Base-by-base conservation (phyloP, 1,140 invertebrate species). In the Drosophila dunni region DNA sequence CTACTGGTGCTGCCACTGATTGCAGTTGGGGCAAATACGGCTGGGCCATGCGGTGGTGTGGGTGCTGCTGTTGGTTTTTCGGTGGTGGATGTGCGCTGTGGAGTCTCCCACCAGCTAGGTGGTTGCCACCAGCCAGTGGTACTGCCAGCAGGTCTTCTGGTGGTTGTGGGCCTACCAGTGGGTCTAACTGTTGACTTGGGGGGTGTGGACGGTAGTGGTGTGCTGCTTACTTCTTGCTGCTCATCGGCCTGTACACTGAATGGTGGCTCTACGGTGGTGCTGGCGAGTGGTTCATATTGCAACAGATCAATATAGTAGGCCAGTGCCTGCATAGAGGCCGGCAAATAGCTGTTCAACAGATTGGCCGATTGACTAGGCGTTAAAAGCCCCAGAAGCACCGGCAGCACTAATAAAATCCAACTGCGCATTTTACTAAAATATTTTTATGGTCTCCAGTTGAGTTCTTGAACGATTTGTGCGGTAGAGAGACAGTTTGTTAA, bases 301-400 rank as follows among this genome's bases (percentile, higher is more conserved):
- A 92, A 57, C n/a, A 88, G 74, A 44, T 92, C 92, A n/a, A 92
- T 92, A 48, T 92, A 92, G 57, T 92, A 92, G 51, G 91, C 91
- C 54, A 92, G 51, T 7, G 91, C 91, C 68, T 92, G 91, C 92
- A 92, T 92, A 13, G 79, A 81, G 7, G 90, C 83, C 42, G 92
- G 91, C 65, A 92, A 70, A 71, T 92, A 92, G 36, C 84, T 92
- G 44, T 77, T 76, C 20, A 92, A 48, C 38, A 92, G 71, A 65
- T 83, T 84, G 7, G 80, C 90, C 24, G 86, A 75, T 33, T 69
- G 66, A 5, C 50, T 67, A 7, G 70, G 67, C 40, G 65, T 70
- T 45, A 65, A 44, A 42, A 71, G 57, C n/a, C 44, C 54, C 20
- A 72, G 54, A 9, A 75, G 61, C 29, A 81, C 8, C 24, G 46